Evolutionary conservation across 2,888 invertebrate genomes (phyloP), one percentile per base, ranked within the genome.

Genomic region (Drosophila mulleri): DNA sequence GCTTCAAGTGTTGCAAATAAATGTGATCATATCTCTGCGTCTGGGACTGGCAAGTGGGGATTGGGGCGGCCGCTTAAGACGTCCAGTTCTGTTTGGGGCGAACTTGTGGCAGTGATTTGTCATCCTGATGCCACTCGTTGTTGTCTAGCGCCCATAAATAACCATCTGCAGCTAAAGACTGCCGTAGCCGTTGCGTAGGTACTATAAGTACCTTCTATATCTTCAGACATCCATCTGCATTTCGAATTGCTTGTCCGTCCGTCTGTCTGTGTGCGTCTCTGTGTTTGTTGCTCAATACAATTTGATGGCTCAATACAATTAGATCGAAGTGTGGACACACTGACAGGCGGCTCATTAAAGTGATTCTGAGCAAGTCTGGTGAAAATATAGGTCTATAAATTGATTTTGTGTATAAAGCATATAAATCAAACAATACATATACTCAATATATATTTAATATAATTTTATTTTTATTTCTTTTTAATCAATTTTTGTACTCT

Each of bases 1-100:
- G 60, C 35, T 72, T 80, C 72, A 67, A 87, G 83, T 84, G 83
- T 72, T 75, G 78, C 89, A 87, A 80, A 84, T 86, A 84, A 84
- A 89, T 84, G 89, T 89, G 89, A 84, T 84, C 87, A 84, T 75
- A 83, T 77, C 67, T 72, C 82, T 6, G 5, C 64, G 71, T 42
- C 26, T 26, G 16, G 16, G 23, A 12, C 5, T 16, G 47, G 7
- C 1, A 8, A 29, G 29, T 29, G 29, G 8, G 18, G 4, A 1
- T 12, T 12, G 35, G 35, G 35, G 37, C 37, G 5, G 3, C 37
- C 37, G 67, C 67, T 37, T 37, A 67, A 66, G 52, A 52, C 44
- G 29, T 48, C 48, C 48, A 48, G 48, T 6, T 18, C 48, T 12
- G 48, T 45, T 29, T 48, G 42, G 32, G 47, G 47, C 39, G 39